A percentile compares a stretch with the other conserved stretches of the same genome.
These are phyloP conservation scores for Orthonevra nobilis DNA, from an alignment of 2,888 invertebrate genomes.

Conservation along the genomic window DNA sequence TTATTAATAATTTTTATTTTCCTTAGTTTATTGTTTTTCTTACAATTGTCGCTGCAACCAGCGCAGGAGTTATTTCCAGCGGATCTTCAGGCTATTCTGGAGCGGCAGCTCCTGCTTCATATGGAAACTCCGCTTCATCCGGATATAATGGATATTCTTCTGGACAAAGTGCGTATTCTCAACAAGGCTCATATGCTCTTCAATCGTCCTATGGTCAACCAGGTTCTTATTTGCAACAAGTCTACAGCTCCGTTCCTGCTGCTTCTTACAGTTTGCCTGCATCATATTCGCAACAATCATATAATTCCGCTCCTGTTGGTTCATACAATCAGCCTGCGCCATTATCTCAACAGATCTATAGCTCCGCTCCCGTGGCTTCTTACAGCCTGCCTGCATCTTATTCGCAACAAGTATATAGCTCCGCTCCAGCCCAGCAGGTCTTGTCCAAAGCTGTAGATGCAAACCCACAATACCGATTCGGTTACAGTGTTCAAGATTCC, in stretches of 20 bases:
- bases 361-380: conserved; percentile 59
- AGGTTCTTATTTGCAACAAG: conserved; percentile 17
- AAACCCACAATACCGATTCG: conserved; percentile 77
- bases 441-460: conserved; percentile 77
- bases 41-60: conserved; percentile 74
- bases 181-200: conserved; percentile 62
- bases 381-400: conserved; percentile 51
- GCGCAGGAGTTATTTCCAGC: conserved; percentile 74
- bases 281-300: no score
- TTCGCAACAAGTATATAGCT: conserved; percentile 21
- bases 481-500: conserved; percentile 77
- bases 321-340: no score
- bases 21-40: conserved; percentile 74
- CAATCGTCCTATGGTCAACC: conserved; percentile 49
- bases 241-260: conserved; percentile 51
- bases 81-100: conserved; percentile 17
- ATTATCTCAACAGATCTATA: no score
- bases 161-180: not conserved
- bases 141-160: conserved; percentile 9
- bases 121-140: not conserved
- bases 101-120: not conserved
- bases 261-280: no score
- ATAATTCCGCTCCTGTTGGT: no score
- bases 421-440: conserved; percentile 72
- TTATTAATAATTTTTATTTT: not conserved